Conservation (phyloP, 1,140 invertebrate species). For the Galleria mellonella region DNA sequence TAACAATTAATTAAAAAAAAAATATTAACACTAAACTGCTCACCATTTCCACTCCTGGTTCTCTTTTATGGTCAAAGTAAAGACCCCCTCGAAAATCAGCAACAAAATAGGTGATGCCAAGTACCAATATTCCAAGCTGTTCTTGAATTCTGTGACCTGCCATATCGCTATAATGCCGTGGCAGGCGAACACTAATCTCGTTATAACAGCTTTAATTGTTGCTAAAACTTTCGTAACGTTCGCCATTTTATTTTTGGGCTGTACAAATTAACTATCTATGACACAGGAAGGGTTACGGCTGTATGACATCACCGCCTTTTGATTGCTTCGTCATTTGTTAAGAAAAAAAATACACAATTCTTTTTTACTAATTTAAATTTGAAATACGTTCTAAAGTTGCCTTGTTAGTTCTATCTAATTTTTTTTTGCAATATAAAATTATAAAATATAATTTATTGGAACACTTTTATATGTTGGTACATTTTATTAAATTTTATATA, state of each 20-base stretch:
- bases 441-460: too few relatives aligned
- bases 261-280: background rate
- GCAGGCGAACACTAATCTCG: slow-evolving; percentile 84
- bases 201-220: slow-evolving; percentile 87
- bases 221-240: slow-evolving; percentile 83
- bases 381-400: background rate
- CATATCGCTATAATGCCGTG: slow-evolving; percentile 88
- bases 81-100: slow-evolving; percentile 87
- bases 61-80: slow-evolving; percentile 88
- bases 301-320: background rate
- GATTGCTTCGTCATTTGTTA: background rate
- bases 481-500: too few relatives aligned
- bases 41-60: slow-evolving; percentile 93
- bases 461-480: too few relatives aligned
- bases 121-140: slow-evolving; percentile 84
- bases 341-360: background rate
- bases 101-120: slow-evolving; percentile 83
- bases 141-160: slow-evolving; percentile 85
- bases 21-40: slow-evolving; percentile 29
- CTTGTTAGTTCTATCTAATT: too few relatives aligned
- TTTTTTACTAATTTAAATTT: slow-evolving; percentile 1
- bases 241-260: slow-evolving; percentile 45
- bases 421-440: too few relatives aligned
- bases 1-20: too few relatives aligned
- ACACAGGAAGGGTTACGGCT: background rate